Evolutionary conservation across 2,888 invertebrate genomes (phyloP), one percentile per base, ranked within the genome.

Genomic region (Synanthedon andrenaeformis): DNA sequence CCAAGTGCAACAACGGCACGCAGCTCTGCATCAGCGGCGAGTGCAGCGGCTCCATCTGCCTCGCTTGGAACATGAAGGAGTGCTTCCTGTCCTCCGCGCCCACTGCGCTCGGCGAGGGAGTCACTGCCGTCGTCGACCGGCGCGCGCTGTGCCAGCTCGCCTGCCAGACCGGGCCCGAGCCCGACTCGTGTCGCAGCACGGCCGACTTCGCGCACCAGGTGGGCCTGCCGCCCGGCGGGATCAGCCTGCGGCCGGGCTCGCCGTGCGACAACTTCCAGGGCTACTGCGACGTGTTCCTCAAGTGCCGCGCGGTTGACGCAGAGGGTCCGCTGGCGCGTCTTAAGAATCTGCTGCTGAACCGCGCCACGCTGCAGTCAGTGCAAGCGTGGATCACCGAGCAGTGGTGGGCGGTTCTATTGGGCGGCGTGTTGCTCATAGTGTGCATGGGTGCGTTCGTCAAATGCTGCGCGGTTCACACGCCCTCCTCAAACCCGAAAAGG

Each of bases 241-340:
- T 96, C 61, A 95, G 94, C 64, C 83, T 98, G 59, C 89, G 97
- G 52, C 98, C 98, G 5, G 98, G 99, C 19, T 97, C 98, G 52
- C 99, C 99, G 0, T 99, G 99, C 81, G 98, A 99, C 82, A 98
- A 99, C 84, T 99, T 97, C 89, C 96, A 96, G 90, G 99, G 99
- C 53, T 99, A 99, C 85, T 99, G 99, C 89, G 99, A 99, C 89
- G 99, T 99, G 60, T 99, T 99, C 89, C 92, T 97, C 53, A 98
- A 98, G 81, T 99, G 99, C 78, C 93, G 99, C 62, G 96, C 97
- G 1, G 98, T 99, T 19, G 99, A 99, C 86, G 98, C 99, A 0
- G 99, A 99, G 70, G 99, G 99, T 5, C 99, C 99, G 3, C 88
- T 99, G 59, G 97, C 97, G 19, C 91, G 98, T 53, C 91, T 99